These are phyloP conservation scores for Parazoanthus darwini DNA, from an alignment of 92 coral and sea anemone species.

Conservation along the genomic window DNA sequence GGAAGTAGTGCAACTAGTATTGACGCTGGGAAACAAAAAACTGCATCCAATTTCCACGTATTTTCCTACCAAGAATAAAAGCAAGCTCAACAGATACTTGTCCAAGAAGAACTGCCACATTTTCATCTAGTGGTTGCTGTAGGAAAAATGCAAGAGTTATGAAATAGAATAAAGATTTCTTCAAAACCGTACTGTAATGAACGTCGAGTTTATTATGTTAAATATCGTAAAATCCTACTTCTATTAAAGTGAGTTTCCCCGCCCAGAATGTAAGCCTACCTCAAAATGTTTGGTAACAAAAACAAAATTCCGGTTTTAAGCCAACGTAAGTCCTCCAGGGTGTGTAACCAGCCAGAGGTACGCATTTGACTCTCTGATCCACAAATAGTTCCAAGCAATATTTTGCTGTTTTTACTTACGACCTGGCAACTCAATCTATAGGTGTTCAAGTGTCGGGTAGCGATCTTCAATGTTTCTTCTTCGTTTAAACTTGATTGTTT, in stretches of 20 bases:
- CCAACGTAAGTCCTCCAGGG: background rate
- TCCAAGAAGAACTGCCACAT: constrained; percentile 39
- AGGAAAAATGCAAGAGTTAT: background rate
- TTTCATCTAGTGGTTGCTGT: constrained; percentile 22
- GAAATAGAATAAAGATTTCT: too few relatives aligned
- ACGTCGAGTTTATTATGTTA: background rate
- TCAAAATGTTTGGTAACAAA: too few relatives aligned
- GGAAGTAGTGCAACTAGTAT: background rate
- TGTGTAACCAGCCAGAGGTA: constrained; percentile 17
- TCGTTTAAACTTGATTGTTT: constrained; percentile 36
- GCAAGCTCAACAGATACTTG: constrained; percentile 69
- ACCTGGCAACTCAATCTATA: background rate
- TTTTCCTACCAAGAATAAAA: constrained; percentile 64
- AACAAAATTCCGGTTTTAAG: too few relatives aligned
- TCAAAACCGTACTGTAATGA: too few relatives aligned
- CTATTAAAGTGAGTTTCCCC: too few relatives aligned
- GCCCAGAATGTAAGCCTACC: too few relatives aligned
- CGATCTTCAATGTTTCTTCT: constrained; percentile 25
- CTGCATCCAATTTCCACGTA: too few relatives aligned
- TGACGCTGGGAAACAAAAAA: background rate
- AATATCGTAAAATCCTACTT: too few relatives aligned
- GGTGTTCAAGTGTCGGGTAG: background rate
- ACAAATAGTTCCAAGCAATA: constrained; percentile 18
- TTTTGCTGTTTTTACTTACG: constrained; percentile 30
- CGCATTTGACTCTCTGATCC: constrained; percentile 30